phyloP scores from a whole-genome alignment of 2,797 vertebrate species.

The Neosalanx taihuensis region DNA sequence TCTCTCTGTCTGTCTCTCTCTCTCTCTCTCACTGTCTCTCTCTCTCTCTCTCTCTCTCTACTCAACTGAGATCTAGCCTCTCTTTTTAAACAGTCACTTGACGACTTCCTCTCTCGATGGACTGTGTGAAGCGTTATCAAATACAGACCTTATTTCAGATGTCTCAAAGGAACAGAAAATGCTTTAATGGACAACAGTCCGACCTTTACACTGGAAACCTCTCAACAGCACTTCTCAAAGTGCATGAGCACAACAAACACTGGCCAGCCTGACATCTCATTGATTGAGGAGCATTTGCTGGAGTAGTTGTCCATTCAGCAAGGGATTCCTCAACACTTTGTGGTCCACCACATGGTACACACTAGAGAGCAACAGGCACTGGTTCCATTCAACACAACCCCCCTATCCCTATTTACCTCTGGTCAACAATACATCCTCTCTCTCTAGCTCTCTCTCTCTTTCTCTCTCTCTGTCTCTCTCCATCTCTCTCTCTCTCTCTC shows the following conservation, averaged over 20 bases:
- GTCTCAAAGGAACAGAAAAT: neutral
- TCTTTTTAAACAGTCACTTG: neutral
- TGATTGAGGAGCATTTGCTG: neutral
- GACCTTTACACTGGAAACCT: too few relatives aligned
- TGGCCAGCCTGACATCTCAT: neutral
- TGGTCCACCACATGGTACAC: neutral
- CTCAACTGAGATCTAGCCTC: neutral
- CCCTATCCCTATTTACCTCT: constrained; percentile 3
- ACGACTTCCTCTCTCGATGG: neutral
- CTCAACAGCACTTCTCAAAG: neutral
- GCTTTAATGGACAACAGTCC: neutral
- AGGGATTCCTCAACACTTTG: constrained; percentile 10
- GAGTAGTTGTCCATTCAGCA: constrained; percentile 6
- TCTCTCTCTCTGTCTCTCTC: neutral
- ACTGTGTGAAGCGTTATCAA: neutral
- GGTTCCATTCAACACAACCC: neutral
- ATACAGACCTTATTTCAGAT: neutral
- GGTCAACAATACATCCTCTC: constrained; percentile 3
- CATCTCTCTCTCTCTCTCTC: neutral
- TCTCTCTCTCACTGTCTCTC: neutral
- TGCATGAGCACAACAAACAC: constrained; percentile 1
- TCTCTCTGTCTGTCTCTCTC: neutral
- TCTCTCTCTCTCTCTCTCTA: neutral
- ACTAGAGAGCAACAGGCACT: neutral
- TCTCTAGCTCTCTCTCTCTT: neutral